Percentiles rank a stretch among this genome's conserved stretches.
Evolutionary conservation across 2,888 invertebrate species (phyloP).

Genomic region (Drosophila seclusa): DNA sequence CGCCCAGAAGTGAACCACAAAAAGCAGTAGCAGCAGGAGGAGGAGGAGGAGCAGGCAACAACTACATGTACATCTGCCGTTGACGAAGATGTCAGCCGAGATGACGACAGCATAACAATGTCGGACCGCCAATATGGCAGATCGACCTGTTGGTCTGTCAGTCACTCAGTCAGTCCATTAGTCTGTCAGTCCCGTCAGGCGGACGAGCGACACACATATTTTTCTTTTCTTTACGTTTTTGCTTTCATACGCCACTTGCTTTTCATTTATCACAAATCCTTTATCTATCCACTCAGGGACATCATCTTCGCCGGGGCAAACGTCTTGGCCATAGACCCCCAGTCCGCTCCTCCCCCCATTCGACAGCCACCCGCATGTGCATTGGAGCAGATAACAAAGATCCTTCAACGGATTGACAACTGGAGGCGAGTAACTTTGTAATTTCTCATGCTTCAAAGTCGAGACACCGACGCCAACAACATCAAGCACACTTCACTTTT

Average conservation of each 20-base stretch:
- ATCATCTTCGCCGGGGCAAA: constrained; percentile 68
- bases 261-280: constrained; percentile 80
- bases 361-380: constrained; percentile 75
- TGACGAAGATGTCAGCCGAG: constrained; percentile 68
- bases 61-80: constrained; percentile 45
- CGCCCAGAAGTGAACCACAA: constrained; percentile 11
- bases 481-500: constrained; percentile 55
- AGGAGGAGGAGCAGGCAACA: constrained; percentile 14
- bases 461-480: constrained; percentile 57
- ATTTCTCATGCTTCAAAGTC: constrained; percentile 69
- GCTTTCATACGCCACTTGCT: constrained; percentile 76
- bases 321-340: constrained; percentile 46
- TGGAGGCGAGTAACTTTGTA: constrained; percentile 75
- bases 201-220: constrained; percentile 56
- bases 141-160: constrained; percentile 12
- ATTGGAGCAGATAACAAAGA: constrained; percentile 83
- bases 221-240: constrained; percentile 53
- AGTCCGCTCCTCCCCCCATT: neutral
- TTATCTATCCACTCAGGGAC: constrained; percentile 77
- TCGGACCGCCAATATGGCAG: constrained; percentile 24
- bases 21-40: constrained; percentile 24
- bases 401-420: constrained; percentile 82
- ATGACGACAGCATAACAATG: constrained; percentile 46
- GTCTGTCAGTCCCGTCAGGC: constrained; percentile 10
- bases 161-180: constrained; percentile 9